Evolutionary conservation across 2,888 invertebrate species (phyloP).

Genomic region (Zygothrica quintamaculata): DNA sequence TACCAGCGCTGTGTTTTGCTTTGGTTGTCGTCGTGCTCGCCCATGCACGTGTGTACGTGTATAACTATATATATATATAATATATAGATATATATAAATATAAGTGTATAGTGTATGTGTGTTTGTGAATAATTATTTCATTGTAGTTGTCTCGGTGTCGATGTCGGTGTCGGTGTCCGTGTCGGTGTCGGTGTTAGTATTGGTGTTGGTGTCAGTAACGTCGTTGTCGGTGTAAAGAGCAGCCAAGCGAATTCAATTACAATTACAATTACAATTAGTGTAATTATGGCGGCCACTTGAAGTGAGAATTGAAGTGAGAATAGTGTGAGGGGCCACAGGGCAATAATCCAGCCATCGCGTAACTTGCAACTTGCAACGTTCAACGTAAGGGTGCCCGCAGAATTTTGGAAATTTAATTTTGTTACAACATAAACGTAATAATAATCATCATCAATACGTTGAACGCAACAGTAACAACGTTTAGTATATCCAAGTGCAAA

Average conservation of each 20-base stretch:
- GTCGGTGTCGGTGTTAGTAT: constrained; percentile 18
- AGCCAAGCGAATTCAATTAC: constrained; percentile 75
- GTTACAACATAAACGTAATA: constrained; percentile 22
- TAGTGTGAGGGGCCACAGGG: constrained; percentile 9
- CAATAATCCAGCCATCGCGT: neutral
- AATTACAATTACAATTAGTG: constrained; percentile 70
- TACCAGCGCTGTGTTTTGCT: constrained; percentile 58
- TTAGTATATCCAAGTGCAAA: constrained; percentile 49
- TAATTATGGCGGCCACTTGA: constrained; percentile 75
- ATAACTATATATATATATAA: neutral
- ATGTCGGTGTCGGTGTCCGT: constrained; percentile 19
- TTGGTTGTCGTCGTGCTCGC: constrained; percentile 17
- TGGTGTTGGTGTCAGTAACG: constrained; percentile 20
- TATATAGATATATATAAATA: too few relatives aligned
- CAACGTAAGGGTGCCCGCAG: constrained; percentile 68
- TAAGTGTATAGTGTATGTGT: neutral
- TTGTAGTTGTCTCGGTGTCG: neutral
- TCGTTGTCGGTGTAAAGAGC: constrained; percentile 46
- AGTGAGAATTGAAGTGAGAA: constrained; percentile 35
- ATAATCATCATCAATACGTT: constrained; percentile 35
- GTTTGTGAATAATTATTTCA: constrained; percentile 1
- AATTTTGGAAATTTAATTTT: constrained; percentile 46
- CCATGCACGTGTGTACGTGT: constrained; percentile 1
- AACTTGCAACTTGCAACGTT: constrained; percentile 7
- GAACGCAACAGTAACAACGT: constrained; percentile 34